phyloP scores from a whole-genome alignment of 2,797 vertebrate genomes.

The Simalia tracyae region DNA sequence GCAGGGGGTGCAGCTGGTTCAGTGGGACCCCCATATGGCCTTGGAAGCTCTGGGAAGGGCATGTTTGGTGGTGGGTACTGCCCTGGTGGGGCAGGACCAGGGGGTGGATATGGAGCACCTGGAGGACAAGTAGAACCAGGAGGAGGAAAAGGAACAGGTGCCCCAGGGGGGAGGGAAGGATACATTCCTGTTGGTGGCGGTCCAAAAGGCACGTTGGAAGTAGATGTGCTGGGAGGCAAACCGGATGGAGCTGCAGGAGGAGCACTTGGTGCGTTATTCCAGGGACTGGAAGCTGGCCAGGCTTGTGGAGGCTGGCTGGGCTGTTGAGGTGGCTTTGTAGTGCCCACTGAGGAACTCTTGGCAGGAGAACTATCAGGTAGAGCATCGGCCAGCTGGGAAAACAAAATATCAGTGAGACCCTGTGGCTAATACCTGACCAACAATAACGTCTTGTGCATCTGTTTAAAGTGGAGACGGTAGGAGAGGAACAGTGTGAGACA shows the following conservation, averaged over 20 bases:
- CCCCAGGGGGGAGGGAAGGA: constrained; percentile 77
- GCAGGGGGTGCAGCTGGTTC: constrained; percentile 75
- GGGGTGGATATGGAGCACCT: constrained; percentile 77
- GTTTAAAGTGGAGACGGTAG: neutral
- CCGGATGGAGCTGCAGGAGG: constrained; percentile 72
- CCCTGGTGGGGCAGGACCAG: constrained; percentile 73
- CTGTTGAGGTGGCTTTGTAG: constrained; percentile 77
- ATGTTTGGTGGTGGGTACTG: constrained; percentile 78
- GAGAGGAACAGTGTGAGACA: neutral
- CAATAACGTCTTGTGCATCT: neutral
- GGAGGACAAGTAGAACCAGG: constrained; percentile 77
- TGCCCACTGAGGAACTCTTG: constrained; percentile 81
- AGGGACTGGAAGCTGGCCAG: constrained; percentile 75
- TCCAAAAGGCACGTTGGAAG: constrained; percentile 76
- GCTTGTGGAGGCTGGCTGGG: constrained; percentile 69
- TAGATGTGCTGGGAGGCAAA: constrained; percentile 71
- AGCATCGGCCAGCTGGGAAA: constrained; percentile 87
- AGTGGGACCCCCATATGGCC: constrained; percentile 76
- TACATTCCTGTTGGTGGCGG: constrained; percentile 77
- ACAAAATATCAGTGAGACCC: constrained; percentile 32
- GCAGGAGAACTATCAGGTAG: constrained; percentile 82
- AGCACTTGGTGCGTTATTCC: constrained; percentile 75
- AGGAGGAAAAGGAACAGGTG: constrained; percentile 77
- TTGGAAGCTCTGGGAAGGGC: constrained; percentile 78
- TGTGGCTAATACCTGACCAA: neutral